A percentile compares a stretch with the other conserved stretches of the same genome.
These are phyloP conservation scores for Leiothrix lutea DNA, from an alignment of 2,113 vertebrate species.

Conservation along the genomic window DNA sequence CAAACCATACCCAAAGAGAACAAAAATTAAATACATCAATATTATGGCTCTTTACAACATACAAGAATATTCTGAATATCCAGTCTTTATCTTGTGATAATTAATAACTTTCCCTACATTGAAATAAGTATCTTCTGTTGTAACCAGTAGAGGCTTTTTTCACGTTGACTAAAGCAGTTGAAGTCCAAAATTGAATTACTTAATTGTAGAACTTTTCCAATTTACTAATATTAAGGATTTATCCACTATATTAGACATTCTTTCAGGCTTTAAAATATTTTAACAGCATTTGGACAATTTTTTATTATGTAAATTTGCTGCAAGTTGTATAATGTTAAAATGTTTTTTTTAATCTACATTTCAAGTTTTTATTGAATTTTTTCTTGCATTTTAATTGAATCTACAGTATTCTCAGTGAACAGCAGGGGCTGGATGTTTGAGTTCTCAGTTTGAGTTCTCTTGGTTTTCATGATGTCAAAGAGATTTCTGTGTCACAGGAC, in stretches of 20 bases:
- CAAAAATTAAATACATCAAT: background rate
- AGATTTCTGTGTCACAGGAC: background rate
- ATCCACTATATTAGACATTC: background rate
- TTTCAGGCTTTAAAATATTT: background rate
- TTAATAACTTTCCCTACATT: background rate
- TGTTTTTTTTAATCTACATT: background rate
- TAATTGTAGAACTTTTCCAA: background rate
- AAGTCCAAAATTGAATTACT: background rate
- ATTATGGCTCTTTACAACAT: background rate
- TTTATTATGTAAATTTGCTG: background rate
- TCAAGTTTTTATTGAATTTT: background rate
- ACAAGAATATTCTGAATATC: background rate
- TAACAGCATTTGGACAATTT: background rate
- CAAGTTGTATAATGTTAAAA: background rate
- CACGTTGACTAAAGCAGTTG: background rate
- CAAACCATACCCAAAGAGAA: background rate
- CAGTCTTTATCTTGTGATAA: background rate
- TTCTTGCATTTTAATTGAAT: background rate
- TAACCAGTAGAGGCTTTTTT: background rate
- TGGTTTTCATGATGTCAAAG: background rate
- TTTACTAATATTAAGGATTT: background rate
- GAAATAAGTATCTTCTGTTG: background rate
- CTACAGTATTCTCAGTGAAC: background rate
- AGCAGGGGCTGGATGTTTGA: background rate
- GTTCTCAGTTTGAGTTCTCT: background rate